Base-by-base conservation (phyloP, 2,113 vertebrate species). In the Ceyx cyanopectus region DNA sequence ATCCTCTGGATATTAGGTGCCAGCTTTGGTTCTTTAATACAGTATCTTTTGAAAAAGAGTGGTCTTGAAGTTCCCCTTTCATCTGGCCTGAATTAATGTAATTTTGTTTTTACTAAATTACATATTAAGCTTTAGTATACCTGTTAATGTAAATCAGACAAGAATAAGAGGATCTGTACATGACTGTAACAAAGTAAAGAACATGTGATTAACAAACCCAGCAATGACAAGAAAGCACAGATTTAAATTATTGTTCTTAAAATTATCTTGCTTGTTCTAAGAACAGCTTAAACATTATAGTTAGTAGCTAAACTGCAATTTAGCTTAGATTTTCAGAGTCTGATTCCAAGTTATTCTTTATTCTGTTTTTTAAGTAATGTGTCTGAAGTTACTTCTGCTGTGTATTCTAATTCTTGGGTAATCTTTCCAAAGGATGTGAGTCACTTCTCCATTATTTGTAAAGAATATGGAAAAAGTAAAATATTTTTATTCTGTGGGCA, bases 401-500 rank as follows among this genome's bases (percentile, higher is more conserved):
- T 74, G 85, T 63, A 63, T 79, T 94, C 87, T 87, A 48, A 51
- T 85, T 92, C 77, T 63, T 72, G 53, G 50, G 34, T 72, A 81
- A 88, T 74, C 81, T 95, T 95, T 96, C 94, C 92, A 95, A 86
- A 86, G 92, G 85, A 92, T 96, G 41, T 96, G 95, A 96, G 66
- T 95, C 94, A 97, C 45, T 82, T 82, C 90, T 94, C 75, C 46
- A 23, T 94, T 96, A 89, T 92, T 95, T 92, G 77, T 73, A 68
- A 68, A 48, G 65, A 66, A 66, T 45, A 45, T 66, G 63, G 41
- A 68, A 75, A 92, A 92, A 95, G 86, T 79, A 86, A 95, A 96
- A 86, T 95, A 93, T 86, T 92, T n/a, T 85, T 89, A 80, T 93
- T 93, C 86, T 84, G 89, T 66, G 61, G 81, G 86, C 56, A 92